Evolutionary conservation across 2,888 invertebrate species (phyloP), one percentile per base, ranked within the genome.

Genomic region (Orthosia gothica): DNA sequence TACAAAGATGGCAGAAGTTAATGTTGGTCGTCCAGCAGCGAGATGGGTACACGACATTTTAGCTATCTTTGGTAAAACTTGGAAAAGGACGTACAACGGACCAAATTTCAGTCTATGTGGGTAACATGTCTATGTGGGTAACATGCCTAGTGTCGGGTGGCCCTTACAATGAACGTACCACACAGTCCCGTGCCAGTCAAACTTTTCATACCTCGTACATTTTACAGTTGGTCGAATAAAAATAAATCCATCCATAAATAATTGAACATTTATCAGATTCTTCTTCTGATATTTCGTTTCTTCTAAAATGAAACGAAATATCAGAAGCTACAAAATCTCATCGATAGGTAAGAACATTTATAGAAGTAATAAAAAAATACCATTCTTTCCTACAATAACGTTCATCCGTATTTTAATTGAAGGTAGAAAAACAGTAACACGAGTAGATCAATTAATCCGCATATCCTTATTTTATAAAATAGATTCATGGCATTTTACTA

Each of bases 381-480:
- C 13, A 52, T 65, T 32, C 32, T 1, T 23, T 7, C 13, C 0
- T 5, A 15, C n/a, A 23, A 26, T 74, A 15, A 4, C 18, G n/a
- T 70, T 47, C 18, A 52, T 32, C 20, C 20, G 26, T 58, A n/a
- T 23, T 45, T 74, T 54, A 47, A 67, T 49, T 49, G 16, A 52
- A 18, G 12, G 20, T n/a, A 52, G 45, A 23, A 52, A 67, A 70
- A 45, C 45, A 40, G 16, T 26, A 23, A 0, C 45, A 1, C 2
- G 23, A 57, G 15, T 20, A 47, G 2, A 70, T 45, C 7, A 32
- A 32, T 32, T 1, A 32, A 32, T 5, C 32, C 7, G 32, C 32
- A 32, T 32, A 32, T 0, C 32, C 32, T 32, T 32, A 32, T 32
- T 32, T 32, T 32, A 32, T 32, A 32, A 32, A 26, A 26, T 26